Percentiles rank a stretch among this genome's conserved stretches.
Evolutionary conservation across 2,113 vertebrate species (phyloP).

Genomic region (Geococcyx californianus): DNA sequence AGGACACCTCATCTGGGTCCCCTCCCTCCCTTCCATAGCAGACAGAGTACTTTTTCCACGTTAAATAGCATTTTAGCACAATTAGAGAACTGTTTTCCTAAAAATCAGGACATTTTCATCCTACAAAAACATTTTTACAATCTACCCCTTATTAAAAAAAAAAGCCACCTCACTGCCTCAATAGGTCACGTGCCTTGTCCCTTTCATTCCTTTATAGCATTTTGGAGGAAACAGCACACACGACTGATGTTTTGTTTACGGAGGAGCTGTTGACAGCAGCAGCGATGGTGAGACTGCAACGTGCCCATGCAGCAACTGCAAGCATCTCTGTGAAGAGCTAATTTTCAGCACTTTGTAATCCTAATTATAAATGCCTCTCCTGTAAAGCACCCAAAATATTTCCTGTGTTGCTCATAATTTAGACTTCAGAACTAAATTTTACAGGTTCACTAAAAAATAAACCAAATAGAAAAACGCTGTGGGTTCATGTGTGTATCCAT

Average conservation of each 20-base stretch:
- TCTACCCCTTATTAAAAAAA: background rate
- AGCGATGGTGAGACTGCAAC: background rate
- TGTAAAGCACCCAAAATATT: background rate
- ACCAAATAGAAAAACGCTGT: background rate
- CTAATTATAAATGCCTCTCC: background rate
- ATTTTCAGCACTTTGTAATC: background rate
- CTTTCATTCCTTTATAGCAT: background rate
- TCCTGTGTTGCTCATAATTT: background rate
- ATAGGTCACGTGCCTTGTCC: background rate
- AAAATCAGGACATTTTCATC: background rate
- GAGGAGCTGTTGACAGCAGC: background rate
- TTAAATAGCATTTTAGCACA: background rate
- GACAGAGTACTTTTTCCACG: background rate
- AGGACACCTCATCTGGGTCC: background rate
- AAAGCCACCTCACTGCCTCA: background rate
- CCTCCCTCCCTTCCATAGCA: background rate
- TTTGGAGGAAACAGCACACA: background rate
- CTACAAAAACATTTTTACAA: background rate
- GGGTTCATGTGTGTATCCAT: rapidly evolving
- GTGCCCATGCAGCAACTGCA: background rate
- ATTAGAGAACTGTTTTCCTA: background rate
- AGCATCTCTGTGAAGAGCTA: background rate
- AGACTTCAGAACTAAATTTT: background rate
- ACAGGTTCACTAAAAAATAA: background rate
- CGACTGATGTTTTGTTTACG: background rate